Percentiles rank a stretch among this genome's conserved stretches.
phyloP scores from a whole-genome alignment of 37 sponge, comb jelly and placozoan species.

The Corticium candelabrum region DNA sequence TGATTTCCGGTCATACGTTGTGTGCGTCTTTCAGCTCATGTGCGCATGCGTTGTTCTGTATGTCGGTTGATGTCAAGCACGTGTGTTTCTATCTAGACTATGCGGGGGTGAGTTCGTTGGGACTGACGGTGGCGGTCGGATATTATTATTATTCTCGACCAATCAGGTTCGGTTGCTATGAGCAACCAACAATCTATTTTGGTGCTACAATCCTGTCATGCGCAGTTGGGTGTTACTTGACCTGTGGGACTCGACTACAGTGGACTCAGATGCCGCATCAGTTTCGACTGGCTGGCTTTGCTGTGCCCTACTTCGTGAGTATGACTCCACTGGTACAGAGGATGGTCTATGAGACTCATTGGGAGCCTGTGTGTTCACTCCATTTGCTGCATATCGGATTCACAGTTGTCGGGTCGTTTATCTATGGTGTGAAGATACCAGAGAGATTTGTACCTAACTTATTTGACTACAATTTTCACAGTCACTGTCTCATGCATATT shows the following conservation, averaged over 20 bases:
- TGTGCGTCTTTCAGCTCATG: conserved; percentile 7
- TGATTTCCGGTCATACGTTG: background rate
- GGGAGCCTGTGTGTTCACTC: background rate
- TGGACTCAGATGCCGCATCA: conserved; percentile 20
- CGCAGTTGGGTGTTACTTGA: conserved; percentile 1
- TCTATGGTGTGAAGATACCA: conserved; percentile 13
- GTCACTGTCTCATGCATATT: conserved; percentile 20
- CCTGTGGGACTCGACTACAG: conserved; percentile 25
- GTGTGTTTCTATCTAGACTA: conserved; percentile 50
- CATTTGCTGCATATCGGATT: background rate
- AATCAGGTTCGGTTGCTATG: background rate
- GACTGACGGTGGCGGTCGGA: conserved; percentile 17
- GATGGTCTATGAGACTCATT: background rate
- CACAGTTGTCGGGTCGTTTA: background rate
- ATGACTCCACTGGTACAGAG: background rate
- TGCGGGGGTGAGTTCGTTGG: conserved; percentile 27
- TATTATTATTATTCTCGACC: conserved; percentile 25
- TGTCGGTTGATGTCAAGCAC: conserved; percentile 32
- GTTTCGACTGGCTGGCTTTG: background rate
- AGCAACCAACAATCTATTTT: no score
- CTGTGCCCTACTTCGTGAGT: background rate
- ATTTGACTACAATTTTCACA: conserved; percentile 23
- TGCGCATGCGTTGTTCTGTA: conserved; percentile 40
- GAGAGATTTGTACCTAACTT: conserved; percentile 11
- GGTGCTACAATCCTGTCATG: background rate